Conservation (phyloP, 2,113 vertebrate species). For the Elgaria multicarinata region DNA sequence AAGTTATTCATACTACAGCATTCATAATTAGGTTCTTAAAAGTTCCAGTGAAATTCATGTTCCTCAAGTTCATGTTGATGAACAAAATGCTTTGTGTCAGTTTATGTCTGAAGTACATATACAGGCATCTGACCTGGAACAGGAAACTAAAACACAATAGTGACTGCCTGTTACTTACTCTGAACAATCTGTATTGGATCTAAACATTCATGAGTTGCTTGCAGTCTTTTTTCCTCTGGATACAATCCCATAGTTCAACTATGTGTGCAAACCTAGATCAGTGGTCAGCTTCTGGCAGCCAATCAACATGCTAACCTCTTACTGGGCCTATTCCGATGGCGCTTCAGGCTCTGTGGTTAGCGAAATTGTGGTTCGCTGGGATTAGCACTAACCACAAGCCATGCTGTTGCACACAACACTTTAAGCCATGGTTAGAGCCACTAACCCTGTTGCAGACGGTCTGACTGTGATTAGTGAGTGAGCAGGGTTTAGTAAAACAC, state of each 20-base stretch:
- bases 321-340: no score
- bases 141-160: neutral
- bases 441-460: no score
- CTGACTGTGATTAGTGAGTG: no score
- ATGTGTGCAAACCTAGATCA: neutral
- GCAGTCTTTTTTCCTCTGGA: neutral
- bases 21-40: constrained; percentile 15
- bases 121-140: neutral
- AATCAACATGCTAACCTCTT: neutral
- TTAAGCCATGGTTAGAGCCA: no score
- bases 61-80: neutral
- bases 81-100: neutral
- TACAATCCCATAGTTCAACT: neutral
- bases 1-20: neutral
- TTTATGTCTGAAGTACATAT: neutral
- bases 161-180: neutral
- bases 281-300: neutral
- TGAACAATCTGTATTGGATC: neutral
- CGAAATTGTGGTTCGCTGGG: no score
- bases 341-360: no score
- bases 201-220: neutral
- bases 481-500: no score
- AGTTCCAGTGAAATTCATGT: constrained; percentile 2
- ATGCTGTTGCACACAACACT: no score
- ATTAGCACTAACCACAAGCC: no score